These are phyloP conservation scores for Xestoiulus laeticollis DNA, from an alignment of 2,888 invertebrate species.

Conservation along the genomic window DNA sequence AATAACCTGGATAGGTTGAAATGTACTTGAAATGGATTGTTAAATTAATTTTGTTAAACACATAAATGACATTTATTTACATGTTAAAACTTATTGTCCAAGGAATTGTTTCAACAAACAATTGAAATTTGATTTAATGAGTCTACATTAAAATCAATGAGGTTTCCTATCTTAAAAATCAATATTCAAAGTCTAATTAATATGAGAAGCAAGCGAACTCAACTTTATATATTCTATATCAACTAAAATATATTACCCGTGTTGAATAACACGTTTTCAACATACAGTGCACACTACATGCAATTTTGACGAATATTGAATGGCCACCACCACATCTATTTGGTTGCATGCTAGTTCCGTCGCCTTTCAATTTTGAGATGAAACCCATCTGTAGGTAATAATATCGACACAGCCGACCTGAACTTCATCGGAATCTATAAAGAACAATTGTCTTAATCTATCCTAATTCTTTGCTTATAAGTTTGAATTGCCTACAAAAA, in stretches of 20 bases:
- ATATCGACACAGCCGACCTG: not conserved
- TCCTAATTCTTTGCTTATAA: not conserved
- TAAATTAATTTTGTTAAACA: too few species aligned
- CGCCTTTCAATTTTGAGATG: constrained; percentile 33
- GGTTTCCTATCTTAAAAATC: too few species aligned
- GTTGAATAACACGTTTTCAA: not conserved
- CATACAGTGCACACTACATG: not conserved
- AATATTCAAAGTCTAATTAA: too few species aligned
- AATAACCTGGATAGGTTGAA: too few species aligned
- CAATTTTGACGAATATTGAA: not conserved
- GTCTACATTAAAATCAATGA: too few species aligned
- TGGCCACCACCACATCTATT: not conserved
- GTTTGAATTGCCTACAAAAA: not conserved
- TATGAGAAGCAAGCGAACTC: too few species aligned
- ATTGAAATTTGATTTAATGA: too few species aligned
- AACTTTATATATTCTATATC: not conserved
- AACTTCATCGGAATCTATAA: constrained; percentile 2
- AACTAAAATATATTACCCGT: too few species aligned
- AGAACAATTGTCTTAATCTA: not conserved
- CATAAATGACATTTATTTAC: too few species aligned
- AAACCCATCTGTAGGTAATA: not conserved
- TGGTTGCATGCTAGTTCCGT: not conserved
- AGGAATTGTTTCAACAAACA: too few species aligned
- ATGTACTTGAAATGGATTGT: too few species aligned
- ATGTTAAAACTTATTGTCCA: too few species aligned